Percentiles rank a stretch among this genome's conserved stretches.
phyloP scores from a whole-genome alignment of 2,113 vertebrate species.

The Xerus inauris region DNA sequence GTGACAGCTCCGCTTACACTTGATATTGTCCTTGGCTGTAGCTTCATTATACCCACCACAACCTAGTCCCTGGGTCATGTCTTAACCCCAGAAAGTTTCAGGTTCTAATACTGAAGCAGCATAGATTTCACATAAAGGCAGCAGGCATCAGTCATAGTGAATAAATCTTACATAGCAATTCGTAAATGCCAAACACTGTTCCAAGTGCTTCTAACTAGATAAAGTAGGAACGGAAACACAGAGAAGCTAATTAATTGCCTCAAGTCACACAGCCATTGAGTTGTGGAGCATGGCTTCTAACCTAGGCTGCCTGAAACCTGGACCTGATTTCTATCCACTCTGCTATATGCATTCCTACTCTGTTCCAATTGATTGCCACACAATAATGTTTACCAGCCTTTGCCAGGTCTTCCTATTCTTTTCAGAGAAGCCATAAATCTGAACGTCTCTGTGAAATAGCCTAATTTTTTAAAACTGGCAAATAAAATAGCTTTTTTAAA shows the following conservation, averaged over 20 bases:
- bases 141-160: background rate
- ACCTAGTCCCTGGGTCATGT: no score
- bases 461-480: background rate
- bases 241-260: background rate
- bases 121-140: background rate
- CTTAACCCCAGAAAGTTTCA: background rate
- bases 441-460: background rate
- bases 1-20: fast-evolving
- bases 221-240: background rate
- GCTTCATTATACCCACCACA: background rate
- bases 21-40: fast-evolving
- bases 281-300: background rate
- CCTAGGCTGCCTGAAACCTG: background rate
- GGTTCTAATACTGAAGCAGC: background rate
- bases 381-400: background rate
- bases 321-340: background rate
- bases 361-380: background rate
- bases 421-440: background rate
- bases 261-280: background rate
- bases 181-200: background rate
- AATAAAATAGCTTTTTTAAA: background rate
- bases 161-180: background rate
- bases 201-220: background rate
- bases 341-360: fast-evolving
- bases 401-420: background rate